Evolutionary conservation across 2,888 invertebrate genomes (phyloP).

Genomic region (Nasonia oneida): DNA sequence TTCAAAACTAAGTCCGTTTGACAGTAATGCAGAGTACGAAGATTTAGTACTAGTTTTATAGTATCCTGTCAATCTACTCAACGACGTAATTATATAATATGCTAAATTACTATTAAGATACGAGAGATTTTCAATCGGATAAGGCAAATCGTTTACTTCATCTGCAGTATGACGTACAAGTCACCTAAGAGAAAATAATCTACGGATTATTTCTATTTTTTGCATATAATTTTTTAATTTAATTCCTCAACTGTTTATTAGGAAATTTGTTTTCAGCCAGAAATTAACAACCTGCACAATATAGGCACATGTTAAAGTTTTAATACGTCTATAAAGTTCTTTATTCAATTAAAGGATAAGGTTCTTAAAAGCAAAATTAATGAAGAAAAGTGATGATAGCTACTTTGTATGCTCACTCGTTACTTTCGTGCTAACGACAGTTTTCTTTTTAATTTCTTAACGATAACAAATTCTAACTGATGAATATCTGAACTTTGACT

Average conservation of each 20-base stretch:
- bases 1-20: no score
- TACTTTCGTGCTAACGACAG: neutral
- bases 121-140: no score
- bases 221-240: neutral
- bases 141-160: no score
- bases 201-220: neutral
- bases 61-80: no score
- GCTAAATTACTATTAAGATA: no score
- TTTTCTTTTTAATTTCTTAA: neutral
- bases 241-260: neutral
- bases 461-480: neutral
- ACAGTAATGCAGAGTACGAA: no score
- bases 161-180: no score
- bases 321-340: neutral
- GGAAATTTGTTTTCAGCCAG: neutral
- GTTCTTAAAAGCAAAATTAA: neutral
- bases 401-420: neutral
- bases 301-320: neutral
- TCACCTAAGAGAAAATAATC: neutral
- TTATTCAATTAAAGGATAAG: slow-evolving; percentile 1
- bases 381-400: neutral
- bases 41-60: no score
- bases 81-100: no score
- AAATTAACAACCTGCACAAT: neutral
- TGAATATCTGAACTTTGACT: no score